Evolutionary conservation across 1,140 invertebrate species (phyloP).

Genomic region (Nylanderia fulva): DNA sequence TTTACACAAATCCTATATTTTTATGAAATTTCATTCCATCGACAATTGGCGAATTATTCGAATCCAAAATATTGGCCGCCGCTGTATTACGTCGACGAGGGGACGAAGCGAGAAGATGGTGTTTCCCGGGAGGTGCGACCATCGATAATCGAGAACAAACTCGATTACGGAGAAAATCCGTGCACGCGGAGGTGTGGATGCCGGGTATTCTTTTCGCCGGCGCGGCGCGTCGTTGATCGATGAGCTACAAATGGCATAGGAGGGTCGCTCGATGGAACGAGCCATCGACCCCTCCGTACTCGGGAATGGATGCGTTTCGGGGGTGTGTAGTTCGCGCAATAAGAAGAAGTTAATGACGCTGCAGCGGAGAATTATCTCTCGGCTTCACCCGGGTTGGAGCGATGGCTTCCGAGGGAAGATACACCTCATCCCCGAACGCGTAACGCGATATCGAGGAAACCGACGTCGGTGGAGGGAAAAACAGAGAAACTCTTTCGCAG

Average conservation of each 20-base stretch:
- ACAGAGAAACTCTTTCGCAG: conserved; percentile 39
- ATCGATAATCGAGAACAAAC: conserved; percentile 75
- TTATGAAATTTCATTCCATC: background rate
- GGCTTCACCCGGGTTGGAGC: conserved; percentile 53
- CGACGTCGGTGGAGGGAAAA: conserved; percentile 39
- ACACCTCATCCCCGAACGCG: conserved; percentile 7
- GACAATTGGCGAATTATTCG: background rate
- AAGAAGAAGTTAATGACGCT: conserved; percentile 81
- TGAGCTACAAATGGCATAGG: conserved; percentile 72
- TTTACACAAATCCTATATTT: background rate
- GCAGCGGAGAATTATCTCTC: conserved; percentile 78
- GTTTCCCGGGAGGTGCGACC: conserved; percentile 66
- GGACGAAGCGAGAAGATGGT: conserved; percentile 44
- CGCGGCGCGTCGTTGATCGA: conserved; percentile 69
- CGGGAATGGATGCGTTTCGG: conserved; percentile 66
- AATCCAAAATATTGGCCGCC: background rate
- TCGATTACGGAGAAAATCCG: conserved; percentile 75
- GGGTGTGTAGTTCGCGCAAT: conserved; percentile 72
- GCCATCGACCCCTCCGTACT: conserved; percentile 49
- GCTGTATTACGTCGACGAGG: conserved; percentile 7
- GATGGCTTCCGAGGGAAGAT: conserved; percentile 52
- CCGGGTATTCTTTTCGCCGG: conserved; percentile 64
- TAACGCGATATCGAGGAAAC: conserved; percentile 58
- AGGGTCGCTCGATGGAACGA: conserved; percentile 59
- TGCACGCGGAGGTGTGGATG: conserved; percentile 66